These are phyloP conservation scores for Nylanderia fulva DNA, from an alignment of 1,140 invertebrate species.

Conservation along the genomic window DNA sequence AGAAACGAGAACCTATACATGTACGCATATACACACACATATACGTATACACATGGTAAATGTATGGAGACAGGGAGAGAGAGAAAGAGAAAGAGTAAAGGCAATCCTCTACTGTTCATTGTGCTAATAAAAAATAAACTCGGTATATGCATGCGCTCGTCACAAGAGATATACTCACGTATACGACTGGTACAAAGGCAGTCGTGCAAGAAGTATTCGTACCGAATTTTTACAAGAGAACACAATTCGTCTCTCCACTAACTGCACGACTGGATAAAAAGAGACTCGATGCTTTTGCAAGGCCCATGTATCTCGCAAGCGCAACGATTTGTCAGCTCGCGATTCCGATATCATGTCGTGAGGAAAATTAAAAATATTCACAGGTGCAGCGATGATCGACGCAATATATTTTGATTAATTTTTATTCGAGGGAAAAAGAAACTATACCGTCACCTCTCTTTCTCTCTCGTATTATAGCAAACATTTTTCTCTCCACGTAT, in stretches of 20 bases:
- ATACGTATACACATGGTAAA: not conserved
- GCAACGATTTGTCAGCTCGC: conserved; percentile 59
- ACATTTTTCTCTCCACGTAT: no score
- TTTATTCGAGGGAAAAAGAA: no score
- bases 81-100: not conserved
- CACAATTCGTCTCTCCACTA: conserved; percentile 13
- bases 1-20: conserved; percentile 3
- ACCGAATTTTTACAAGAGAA: conserved; percentile 50
- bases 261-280: not conserved
- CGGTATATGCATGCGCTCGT: not conserved
- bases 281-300: not conserved
- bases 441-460: no score
- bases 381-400: not conserved
- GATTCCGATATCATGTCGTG: conserved; percentile 4
- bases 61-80: not conserved
- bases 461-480: no score
- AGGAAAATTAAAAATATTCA: not conserved
- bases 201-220: conserved; percentile 30
- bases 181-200: conserved; percentile 55
- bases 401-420: no score
- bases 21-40: no score
- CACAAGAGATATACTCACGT: conserved; percentile 4
- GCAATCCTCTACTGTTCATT: conserved; percentile 49
- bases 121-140: conserved; percentile 65
- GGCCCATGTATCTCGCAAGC: not conserved